phyloP scores from a whole-genome alignment of 2,888 invertebrate genomes.

The Nomada lathburiana region DNA sequence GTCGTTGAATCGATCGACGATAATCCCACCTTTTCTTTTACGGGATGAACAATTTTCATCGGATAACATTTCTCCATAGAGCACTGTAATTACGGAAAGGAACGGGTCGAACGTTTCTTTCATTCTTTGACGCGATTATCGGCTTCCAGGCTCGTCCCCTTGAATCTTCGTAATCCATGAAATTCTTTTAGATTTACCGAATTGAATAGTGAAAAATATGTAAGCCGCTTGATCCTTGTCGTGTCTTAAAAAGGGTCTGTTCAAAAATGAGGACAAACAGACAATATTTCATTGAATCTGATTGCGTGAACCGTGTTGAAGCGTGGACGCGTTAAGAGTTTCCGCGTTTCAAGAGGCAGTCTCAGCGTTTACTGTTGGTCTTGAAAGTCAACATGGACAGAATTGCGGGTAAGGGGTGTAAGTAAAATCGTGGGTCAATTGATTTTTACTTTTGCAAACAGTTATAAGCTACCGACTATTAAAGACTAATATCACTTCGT shows the following conservation, averaged over 20 bases:
- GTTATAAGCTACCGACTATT: not conserved
- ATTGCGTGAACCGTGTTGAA: not conserved
- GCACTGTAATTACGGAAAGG: slow-evolving; percentile 11
- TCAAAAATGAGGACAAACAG: not conserved
- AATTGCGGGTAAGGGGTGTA: not conserved
- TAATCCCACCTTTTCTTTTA: not conserved
- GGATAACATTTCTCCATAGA: not conserved
- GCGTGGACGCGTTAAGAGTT: not conserved
- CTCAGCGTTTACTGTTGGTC: not conserved
- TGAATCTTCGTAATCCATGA: not conserved
- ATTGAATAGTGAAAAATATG: no score
- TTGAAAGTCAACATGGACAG: not conserved
- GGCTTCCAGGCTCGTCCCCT: not conserved
- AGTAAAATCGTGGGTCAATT: not conserved
- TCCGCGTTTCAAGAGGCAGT: not conserved
- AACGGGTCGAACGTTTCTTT: not conserved
- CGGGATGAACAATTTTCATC: not conserved
- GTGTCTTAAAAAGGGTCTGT: not conserved
- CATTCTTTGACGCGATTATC: slow-evolving; percentile 19
- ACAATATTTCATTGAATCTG: not conserved
- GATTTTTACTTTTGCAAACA: not conserved
- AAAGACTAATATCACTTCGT: not conserved
- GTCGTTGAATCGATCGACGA: not conserved
- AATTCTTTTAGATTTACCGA: slow-evolving; percentile 8
- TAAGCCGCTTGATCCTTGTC: not conserved